Conservation (phyloP, 2,797 vertebrate genomes). For the Cossypha niveicapilla region DNA sequence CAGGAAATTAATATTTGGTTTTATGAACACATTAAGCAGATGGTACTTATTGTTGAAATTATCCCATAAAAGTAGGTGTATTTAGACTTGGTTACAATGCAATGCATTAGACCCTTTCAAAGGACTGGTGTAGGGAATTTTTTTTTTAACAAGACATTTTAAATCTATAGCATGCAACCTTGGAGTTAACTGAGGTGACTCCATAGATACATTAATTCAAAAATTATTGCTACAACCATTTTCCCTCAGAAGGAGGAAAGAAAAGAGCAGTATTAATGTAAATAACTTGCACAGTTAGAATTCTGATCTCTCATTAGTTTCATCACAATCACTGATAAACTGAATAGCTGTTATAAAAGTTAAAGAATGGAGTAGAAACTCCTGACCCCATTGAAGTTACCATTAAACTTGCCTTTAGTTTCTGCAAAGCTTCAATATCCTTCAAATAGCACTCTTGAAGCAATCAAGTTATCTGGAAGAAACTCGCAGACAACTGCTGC, state of each 20-base stretch:
- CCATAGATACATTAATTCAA: neutral
- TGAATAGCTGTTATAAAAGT: neutral
- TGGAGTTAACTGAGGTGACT: neutral
- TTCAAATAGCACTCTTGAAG: neutral
- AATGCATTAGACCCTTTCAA: neutral
- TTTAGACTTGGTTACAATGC: neutral
- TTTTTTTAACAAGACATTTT: neutral
- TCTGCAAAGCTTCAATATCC: neutral
- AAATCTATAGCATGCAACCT: neutral
- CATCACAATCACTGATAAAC: neutral
- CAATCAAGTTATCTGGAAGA: neutral
- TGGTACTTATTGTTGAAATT: constrained; percentile 43
- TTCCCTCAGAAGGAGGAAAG: neutral
- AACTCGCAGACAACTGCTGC: neutral
- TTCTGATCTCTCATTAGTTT: neutral
- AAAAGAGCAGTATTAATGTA: neutral
- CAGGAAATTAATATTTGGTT: constrained; percentile 63
- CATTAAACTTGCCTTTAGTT: neutral
- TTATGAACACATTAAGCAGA: constrained; percentile 61
- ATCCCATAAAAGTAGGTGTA: neutral
- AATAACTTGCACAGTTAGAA: neutral
- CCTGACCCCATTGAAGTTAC: neutral
- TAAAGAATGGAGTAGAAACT: neutral
- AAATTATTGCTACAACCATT: neutral
- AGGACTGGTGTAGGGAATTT: neutral